Percentiles rank a stretch among this genome's conserved stretches.
Evolutionary conservation across 2,888 invertebrate species (phyloP).

Genomic region (Seira sanloemensis): DNA sequence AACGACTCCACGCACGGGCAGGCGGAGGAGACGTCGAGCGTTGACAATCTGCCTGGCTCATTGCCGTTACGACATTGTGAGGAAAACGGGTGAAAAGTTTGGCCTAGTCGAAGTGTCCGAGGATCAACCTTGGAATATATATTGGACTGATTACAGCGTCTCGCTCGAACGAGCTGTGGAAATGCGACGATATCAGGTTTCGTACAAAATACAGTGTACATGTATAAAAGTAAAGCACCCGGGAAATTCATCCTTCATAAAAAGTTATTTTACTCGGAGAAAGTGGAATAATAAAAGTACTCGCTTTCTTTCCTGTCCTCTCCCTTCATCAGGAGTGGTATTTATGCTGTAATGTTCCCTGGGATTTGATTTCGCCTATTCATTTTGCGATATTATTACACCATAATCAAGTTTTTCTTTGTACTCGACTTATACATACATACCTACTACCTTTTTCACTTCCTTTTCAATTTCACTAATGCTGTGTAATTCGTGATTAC

Average conservation of each 20-base stretch:
- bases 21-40: constrained; percentile 39
- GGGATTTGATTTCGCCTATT: not conserved
- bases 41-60: constrained; percentile 81
- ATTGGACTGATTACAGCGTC: constrained; percentile 93
- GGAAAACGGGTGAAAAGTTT: constrained; percentile 82
- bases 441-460: constrained; percentile 84
- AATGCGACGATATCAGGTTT: constrained; percentile 87
- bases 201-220: not conserved
- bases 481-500: not conserved
- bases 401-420: not conserved
- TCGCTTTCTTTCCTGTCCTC: not conserved
- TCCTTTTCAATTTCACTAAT: constrained; percentile 18
- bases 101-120: constrained; percentile 86
- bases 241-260: constrained; percentile 10
- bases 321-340: not conserved
- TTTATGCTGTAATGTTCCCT: not conserved
- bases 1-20: constrained; percentile 29
- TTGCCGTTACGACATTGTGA: constrained; percentile 85
- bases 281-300: not conserved
- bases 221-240: too few relatives aligned
- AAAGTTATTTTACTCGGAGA: not conserved
- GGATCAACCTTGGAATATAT: constrained; percentile 90
- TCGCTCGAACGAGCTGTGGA: constrained; percentile 91
- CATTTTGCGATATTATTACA: too few relatives aligned
- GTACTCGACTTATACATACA: constrained; percentile 75